Evolutionary conservation across 2,888 invertebrate species (phyloP).

Genomic region (Sycophila texana): DNA sequence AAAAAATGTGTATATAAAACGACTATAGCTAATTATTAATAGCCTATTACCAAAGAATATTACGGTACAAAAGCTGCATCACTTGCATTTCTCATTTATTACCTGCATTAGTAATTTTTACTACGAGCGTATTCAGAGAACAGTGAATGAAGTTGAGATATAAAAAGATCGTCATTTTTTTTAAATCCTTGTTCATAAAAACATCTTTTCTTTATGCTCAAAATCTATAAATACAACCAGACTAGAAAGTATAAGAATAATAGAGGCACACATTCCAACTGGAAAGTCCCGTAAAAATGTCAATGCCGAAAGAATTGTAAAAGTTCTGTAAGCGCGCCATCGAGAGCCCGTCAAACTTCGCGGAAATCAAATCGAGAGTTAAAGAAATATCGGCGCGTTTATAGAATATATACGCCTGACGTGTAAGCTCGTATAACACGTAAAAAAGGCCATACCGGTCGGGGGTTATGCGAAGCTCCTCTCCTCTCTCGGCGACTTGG

Average conservation of each 20-base stretch:
- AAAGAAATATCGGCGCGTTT: constrained; percentile 49
- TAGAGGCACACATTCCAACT: background rate
- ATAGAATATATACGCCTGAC: constrained; percentile 38
- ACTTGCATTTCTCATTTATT: too few species aligned
- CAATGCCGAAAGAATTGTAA: constrained; percentile 30
- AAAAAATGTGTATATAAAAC: too few species aligned
- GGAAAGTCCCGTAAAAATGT: background rate
- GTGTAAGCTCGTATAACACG: constrained; percentile 1
- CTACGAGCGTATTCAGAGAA: too few species aligned
- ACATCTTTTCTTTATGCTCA: background rate
- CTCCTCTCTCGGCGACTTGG: constrained; percentile 7
- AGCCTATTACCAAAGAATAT: too few species aligned
- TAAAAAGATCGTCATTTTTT: too few species aligned
- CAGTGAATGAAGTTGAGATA: too few species aligned
- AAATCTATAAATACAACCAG: background rate
- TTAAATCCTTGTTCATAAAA: too few species aligned
- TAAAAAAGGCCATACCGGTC: constrained; percentile 20
- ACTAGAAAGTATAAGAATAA: background rate
- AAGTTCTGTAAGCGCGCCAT: background rate
- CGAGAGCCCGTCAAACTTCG: constrained; percentile 41
- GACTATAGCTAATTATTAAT: too few species aligned
- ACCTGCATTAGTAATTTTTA: too few species aligned
- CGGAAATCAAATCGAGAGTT: constrained; percentile 52
- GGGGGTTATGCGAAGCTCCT: constrained; percentile 26
- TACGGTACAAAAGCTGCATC: too few species aligned